These are phyloP conservation scores for Prunella himalayana DNA, from an alignment of 2,113 vertebrate genomes.

Conservation along the genomic window DNA sequence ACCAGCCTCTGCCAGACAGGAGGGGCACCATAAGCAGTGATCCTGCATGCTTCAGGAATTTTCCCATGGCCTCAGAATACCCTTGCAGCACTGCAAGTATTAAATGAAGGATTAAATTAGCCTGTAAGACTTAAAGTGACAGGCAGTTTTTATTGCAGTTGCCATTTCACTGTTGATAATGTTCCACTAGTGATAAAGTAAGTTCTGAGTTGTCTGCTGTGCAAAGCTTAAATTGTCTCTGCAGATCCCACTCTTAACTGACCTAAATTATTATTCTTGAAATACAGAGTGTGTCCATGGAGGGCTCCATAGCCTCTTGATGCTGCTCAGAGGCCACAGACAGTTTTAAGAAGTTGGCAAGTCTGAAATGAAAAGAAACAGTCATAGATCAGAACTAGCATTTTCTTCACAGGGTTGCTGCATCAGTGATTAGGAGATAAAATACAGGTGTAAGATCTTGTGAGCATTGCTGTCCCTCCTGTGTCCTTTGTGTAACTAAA, in stretches of 20 bases:
- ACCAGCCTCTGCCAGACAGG: background rate
- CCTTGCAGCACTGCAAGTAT: background rate
- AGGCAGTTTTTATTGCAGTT: background rate
- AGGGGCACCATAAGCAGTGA: background rate
- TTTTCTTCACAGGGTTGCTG: background rate
- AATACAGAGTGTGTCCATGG: background rate
- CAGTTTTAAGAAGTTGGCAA: background rate
- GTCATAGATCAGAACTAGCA: accelerated
- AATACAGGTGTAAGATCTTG: background rate
- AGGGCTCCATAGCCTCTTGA: background rate
- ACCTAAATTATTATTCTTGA: background rate
- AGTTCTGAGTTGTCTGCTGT: background rate
- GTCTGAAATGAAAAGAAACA: background rate
- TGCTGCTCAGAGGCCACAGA: background rate
- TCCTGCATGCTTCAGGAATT: background rate
- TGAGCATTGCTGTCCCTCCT: background rate
- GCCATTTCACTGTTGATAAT: background rate
- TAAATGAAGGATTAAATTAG: conserved; percentile 27
- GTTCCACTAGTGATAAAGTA: background rate
- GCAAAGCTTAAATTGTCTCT: background rate
- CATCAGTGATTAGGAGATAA: background rate
- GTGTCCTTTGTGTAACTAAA: background rate
- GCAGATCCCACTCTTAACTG: background rate
- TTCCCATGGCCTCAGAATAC: background rate
- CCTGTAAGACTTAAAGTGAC: background rate